Base-by-base conservation (phyloP, 2,888 invertebrate species). In the Choreutis nemorana region DNA sequence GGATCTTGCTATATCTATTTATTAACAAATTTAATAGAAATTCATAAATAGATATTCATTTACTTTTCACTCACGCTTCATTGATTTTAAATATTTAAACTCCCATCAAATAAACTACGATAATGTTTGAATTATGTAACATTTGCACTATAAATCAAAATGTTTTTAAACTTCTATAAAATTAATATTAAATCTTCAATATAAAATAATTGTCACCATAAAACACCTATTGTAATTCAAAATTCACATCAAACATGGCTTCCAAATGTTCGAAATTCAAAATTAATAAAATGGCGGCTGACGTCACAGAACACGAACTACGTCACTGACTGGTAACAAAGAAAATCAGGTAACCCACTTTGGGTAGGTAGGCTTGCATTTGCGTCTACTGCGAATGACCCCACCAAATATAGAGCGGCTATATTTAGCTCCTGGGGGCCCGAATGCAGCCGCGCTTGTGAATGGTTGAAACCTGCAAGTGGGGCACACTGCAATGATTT, bases 281-380 rank as follows among this genome's bases (percentile, higher is more conserved):
- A 34, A 28, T 33, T 24, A 30, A 34, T 37, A 25, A 25, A 29
- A 39, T 30, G 27, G 40, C 46, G 28, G 40, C 47, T 64, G 55
- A 73, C 75, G 75, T 75, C 75, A 75, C 45, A 33, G 45, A 46
- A 37, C 42, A 33, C 47, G 42, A 53, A 37, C 55, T 65, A 73
- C 73, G 73, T 72, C 75, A 77, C 54, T 48, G 58, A 54, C 54
- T 39, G 43, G 45, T 62, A 64, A 65, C 71, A 67, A 72, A 68
- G 68, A 61, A 65, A 77, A 73, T 64, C 72, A 73, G 77, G 75
- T 77, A 70, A 78, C 77, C 77, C 66, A 77, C 45, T 66, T 55
- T 48, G 51, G 59, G 61, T n/a, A n/a, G n/a, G n/a, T n/a, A n/a
- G 68, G 70, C 64, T 56, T 72, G 70, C 66, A 67, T 60, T 58